Evolutionary conservation across 2,888 invertebrate genomes (phyloP).

Genomic region (Euzetes globulus): DNA sequence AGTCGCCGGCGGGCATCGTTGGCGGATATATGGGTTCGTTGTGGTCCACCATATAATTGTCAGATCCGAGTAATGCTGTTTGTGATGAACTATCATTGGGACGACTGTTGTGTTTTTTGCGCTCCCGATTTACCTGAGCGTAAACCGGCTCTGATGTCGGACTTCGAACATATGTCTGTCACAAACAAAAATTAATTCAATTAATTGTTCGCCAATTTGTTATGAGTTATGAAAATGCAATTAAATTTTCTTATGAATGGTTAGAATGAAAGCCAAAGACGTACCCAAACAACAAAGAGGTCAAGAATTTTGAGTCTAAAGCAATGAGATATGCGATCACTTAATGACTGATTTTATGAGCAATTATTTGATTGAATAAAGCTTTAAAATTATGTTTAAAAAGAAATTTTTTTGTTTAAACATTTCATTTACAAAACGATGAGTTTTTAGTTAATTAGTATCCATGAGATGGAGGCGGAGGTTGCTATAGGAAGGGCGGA

Average conservation of each 20-base stretch:
- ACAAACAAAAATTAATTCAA: neutral
- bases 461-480: slow-evolving; percentile 41
- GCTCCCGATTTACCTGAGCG: slow-evolving; percentile 60
- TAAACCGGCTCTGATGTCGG: slow-evolving; percentile 54
- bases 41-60: slow-evolving; percentile 29
- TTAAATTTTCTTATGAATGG: neutral
- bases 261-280: slow-evolving; percentile 10
- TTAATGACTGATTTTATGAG: slow-evolving; percentile 23
- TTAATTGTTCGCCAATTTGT: neutral
- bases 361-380: slow-evolving; percentile 36
- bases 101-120: slow-evolving; percentile 50
- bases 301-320: neutral
- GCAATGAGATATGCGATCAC: slow-evolving; percentile 1
- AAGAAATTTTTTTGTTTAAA: neutral
- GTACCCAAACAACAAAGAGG: slow-evolving; percentile 6
- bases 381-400: slow-evolving; percentile 13
- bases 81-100: slow-evolving; percentile 34
- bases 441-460: slow-evolving; percentile 35
- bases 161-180: neutral
- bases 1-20: slow-evolving; percentile 42
- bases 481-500: slow-evolving; percentile 9
- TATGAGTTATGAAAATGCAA: neutral
- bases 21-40: slow-evolving; percentile 38
- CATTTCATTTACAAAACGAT: slow-evolving; percentile 7
- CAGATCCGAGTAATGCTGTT: slow-evolving; percentile 34